A percentile compares a stretch with the other conserved stretches of the same genome.
These are phyloP conservation scores for Leptopilina syphax DNA, from an alignment of 2,888 invertebrate species.

Conservation along the genomic window DNA sequence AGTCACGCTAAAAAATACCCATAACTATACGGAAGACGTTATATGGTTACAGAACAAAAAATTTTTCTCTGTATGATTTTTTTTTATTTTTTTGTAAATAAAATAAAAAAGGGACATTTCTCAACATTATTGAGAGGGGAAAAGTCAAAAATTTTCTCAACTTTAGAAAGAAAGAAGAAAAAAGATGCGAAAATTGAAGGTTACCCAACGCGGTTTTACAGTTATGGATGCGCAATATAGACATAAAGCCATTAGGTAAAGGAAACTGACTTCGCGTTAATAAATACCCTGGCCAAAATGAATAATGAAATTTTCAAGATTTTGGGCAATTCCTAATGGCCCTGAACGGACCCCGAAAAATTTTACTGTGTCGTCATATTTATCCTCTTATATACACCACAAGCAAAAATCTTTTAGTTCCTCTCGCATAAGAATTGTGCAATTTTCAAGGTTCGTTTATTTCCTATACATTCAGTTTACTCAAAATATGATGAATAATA, in stretches of 20 bases:
- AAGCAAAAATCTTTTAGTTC: constrained; percentile 9
- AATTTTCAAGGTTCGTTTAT: constrained; percentile 37
- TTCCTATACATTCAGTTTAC: background rate
- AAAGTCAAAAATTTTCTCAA: constrained; percentile 26
- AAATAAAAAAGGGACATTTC: background rate
- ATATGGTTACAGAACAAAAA: constrained; percentile 2
- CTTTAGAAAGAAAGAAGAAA: background rate
- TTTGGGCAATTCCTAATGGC: constrained; percentile 62
- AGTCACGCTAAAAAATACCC: constrained; percentile 24
- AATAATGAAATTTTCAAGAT: constrained; percentile 56
- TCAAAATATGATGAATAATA: no score
- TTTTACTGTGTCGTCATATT: constrained; percentile 10
- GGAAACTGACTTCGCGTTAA: constrained; percentile 49
- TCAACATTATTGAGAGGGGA: background rate
- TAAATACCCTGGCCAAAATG: constrained; percentile 59
- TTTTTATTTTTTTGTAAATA: constrained; percentile 9
- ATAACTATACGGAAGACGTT: background rate
- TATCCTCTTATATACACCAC: constrained; percentile 16
- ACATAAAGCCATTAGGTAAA: constrained; percentile 65
- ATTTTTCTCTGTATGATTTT: background rate
- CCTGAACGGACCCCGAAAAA: constrained; percentile 8
- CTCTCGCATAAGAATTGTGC: constrained; percentile 25
- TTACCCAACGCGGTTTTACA: constrained; percentile 48
- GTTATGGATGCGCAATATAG: constrained; percentile 60
- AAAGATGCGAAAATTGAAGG: constrained; percentile 9